A percentile compares a stretch with the other conserved stretches of the same genome.
These are phyloP conservation scores for Eulithis testata DNA, from an alignment of 2,888 invertebrate species.

Conservation along the genomic window DNA sequence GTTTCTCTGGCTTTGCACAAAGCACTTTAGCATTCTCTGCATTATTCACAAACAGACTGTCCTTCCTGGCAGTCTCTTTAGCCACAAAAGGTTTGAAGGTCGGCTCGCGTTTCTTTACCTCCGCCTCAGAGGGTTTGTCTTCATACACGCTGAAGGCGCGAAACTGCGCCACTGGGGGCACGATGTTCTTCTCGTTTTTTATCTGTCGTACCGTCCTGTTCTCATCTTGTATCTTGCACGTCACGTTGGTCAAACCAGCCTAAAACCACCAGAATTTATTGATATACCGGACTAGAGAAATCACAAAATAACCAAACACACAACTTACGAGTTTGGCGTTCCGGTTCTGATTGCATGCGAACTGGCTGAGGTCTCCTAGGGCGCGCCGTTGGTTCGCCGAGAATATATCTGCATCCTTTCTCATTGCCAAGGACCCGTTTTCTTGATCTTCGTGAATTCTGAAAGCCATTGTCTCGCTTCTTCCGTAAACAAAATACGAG, in stretches of 20 bases:
- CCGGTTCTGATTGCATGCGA: slow-evolving; percentile 82
- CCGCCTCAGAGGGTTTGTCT: slow-evolving; percentile 81
- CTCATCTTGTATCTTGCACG: slow-evolving; percentile 79
- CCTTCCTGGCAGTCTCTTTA: slow-evolving; percentile 68
- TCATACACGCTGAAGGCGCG: slow-evolving; percentile 92
- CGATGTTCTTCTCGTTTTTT: slow-evolving; percentile 80
- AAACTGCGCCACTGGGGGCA: slow-evolving; percentile 88
- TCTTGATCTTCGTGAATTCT: slow-evolving; percentile 92
- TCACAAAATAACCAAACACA: slow-evolving; percentile 31
- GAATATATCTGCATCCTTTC: slow-evolving; percentile 81
- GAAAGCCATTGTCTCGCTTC: slow-evolving; percentile 87
- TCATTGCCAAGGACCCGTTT: slow-evolving; percentile 84
- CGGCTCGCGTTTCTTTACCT: slow-evolving; percentile 74
- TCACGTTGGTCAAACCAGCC: slow-evolving; percentile 76
- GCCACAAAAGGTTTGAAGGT: slow-evolving; percentile 74
- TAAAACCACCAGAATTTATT: slow-evolving; percentile 47
- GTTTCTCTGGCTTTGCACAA: slow-evolving; percentile 69
- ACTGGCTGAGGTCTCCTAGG: slow-evolving; percentile 86
- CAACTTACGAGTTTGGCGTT: slow-evolving; percentile 82
- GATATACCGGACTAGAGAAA: slow-evolving; percentile 19
- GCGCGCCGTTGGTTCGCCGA: slow-evolving; percentile 85
- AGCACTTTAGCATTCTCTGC: slow-evolving; percentile 68
- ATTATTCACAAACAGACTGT: slow-evolving; percentile 66
- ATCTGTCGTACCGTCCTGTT: slow-evolving; percentile 75
- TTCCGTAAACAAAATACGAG: slow-evolving; percentile 71